These are phyloP conservation scores for Lordiphosa andalusiaca DNA, from an alignment of 2,888 invertebrate species.

Conservation along the genomic window DNA sequence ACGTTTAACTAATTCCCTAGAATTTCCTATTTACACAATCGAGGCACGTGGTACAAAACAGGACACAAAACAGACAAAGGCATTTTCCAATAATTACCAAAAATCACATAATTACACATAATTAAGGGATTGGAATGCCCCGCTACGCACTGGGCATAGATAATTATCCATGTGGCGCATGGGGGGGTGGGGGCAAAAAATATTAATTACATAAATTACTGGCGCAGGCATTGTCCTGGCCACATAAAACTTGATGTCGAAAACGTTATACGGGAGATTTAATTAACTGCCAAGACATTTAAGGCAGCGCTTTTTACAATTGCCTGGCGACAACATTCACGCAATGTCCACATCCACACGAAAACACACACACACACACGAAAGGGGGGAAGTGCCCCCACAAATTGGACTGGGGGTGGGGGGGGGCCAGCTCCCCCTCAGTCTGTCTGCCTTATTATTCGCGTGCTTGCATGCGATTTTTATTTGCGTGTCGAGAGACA, in stretches of 20 bases:
- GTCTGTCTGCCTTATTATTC: slow-evolving; percentile 53
- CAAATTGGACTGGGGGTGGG: background rate
- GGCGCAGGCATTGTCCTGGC: slow-evolving; percentile 28
- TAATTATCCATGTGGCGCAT: slow-evolving; percentile 38
- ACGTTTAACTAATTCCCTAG: slow-evolving; percentile 51
- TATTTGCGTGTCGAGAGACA: slow-evolving; percentile 69
- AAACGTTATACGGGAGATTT: slow-evolving; percentile 51
- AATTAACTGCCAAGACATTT: slow-evolving; percentile 74
- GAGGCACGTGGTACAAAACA: slow-evolving; percentile 48
- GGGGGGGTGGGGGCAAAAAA: too few species aligned
- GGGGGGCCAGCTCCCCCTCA: background rate
- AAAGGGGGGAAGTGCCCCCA: background rate
- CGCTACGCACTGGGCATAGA: slow-evolving; percentile 39
- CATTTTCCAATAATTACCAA: slow-evolving; percentile 68
- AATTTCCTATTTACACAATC: slow-evolving; percentile 55
- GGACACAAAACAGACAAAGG: slow-evolving; percentile 37
- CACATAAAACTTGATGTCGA: slow-evolving; percentile 21
- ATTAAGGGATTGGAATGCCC: slow-evolving; percentile 33
- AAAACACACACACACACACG: background rate
- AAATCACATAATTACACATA: slow-evolving; percentile 71
- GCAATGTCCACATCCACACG: slow-evolving; percentile 48
- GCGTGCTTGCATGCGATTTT: slow-evolving; percentile 76
- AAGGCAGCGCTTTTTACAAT: slow-evolving; percentile 61
- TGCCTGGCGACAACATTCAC: slow-evolving; percentile 58
- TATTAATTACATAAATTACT: slow-evolving; percentile 60